Evolutionary conservation across 2,888 invertebrate genomes (phyloP).

Genomic region (Sclerodermus sp.): DNA sequence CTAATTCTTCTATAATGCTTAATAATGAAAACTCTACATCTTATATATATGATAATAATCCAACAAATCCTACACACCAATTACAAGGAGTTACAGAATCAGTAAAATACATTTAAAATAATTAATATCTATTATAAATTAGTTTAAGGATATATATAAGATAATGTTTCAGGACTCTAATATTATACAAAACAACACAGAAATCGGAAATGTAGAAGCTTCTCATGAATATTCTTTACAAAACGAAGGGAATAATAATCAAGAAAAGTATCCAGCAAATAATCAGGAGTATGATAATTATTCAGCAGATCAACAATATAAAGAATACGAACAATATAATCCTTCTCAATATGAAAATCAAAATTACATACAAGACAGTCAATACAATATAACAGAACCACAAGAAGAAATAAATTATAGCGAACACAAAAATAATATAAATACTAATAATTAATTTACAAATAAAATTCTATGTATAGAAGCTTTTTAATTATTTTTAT

Average conservation of each 20-base stretch:
- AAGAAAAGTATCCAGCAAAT: constrained; percentile 20
- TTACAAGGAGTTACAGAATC: not conserved
- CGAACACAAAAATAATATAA: not conserved
- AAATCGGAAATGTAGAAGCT: constrained; percentile 8
- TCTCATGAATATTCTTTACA: constrained; percentile 17
- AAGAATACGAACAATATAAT: constrained; percentile 41
- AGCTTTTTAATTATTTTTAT: no score
- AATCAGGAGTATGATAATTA: constrained; percentile 26
- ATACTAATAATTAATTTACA: no score
- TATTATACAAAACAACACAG: constrained; percentile 4
- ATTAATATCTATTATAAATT: not conserved
- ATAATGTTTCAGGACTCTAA: constrained; percentile 1
- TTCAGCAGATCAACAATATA: constrained; percentile 31
- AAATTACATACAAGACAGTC: constrained; percentile 20
- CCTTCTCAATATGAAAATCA: constrained; percentile 32
- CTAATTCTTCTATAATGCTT: constrained; percentile 6
- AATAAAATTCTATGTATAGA: no score
- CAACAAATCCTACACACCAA: constrained; percentile 7
- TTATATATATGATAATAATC: constrained; percentile 11
- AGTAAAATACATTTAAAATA: not conserved
- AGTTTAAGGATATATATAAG: not conserved
- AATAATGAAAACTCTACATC: constrained; percentile 7
- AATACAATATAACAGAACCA: constrained; percentile 14
- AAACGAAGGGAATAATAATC: constrained; percentile 24
- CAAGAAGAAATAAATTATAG: constrained; percentile 5